Base-by-base conservation (phyloP, 2,888 invertebrate species). In the Pheosia gnoma region DNA sequence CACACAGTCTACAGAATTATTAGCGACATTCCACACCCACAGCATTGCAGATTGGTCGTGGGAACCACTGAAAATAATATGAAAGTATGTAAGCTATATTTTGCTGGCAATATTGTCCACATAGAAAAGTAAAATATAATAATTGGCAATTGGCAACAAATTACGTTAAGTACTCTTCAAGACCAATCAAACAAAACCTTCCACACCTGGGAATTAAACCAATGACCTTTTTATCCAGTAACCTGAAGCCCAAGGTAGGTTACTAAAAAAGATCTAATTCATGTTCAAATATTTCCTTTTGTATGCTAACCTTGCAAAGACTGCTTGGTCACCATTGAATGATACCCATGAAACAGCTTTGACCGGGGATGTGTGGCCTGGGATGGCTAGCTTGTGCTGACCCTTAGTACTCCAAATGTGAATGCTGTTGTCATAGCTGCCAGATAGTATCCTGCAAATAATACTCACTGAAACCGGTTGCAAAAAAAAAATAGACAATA, bases 391-490 rank as follows among this genome's bases (percentile, higher is more conserved):
- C 69, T 96, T 95, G 83, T 97, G 97, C 80, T 97, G 96, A 5
- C 98, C 98, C 86, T 96, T 96, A 4, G 95, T 95, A 10, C 96
- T 97, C 98, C 98, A 99, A 65, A 99, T 95, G 78, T 98, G 97
- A 53, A 99, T 90, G 60, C 98, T 97, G 85, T 97, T 97, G 85
- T 99, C 99, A 89, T 99, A 99, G 86, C 98, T 97, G 37, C 99
- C 99, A 59, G 97, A 96, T 55, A 99, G 86, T 66, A 99, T 97
- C 97, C 97, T 97, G 78, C 45, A 92, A 90, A 49, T n/a, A 45
- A 57, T 25, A 51, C 25, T 51, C 43, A 53, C 9, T 56, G 43
- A 54, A 2, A 47, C 8, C 43, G 10, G 54, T 47, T 58, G 13
- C 25, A n/a, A 60, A 53, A 57, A 5, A 60, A 9, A 10, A 58